Evolutionary conservation across 92 coral and sea anemone genomes (phyloP).

Genomic region (Metridium senile): DNA sequence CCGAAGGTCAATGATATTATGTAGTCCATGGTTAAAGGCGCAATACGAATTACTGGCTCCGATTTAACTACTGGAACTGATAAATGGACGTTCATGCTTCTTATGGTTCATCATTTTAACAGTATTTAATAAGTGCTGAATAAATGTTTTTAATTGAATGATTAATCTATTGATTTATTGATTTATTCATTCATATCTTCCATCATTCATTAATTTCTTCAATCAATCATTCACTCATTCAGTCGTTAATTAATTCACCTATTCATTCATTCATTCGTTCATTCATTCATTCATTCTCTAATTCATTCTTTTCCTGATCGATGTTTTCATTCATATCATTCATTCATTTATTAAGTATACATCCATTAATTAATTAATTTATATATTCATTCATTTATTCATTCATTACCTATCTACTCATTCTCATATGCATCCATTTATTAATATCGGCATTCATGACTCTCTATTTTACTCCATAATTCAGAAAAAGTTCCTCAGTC

Average conservation of each 20-base stretch:
- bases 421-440: background rate
- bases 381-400: background rate
- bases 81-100: no score
- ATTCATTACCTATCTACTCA: background rate
- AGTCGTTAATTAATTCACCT: background rate
- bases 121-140: no score
- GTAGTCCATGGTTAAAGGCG: no score
- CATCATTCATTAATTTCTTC: background rate
- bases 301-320: background rate
- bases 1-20: no score
- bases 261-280: background rate
- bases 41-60: no score
- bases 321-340: background rate
- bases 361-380: background rate
- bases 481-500: no score
- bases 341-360: background rate
- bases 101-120: no score
- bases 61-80: no score
- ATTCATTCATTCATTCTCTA: constrained; percentile 1
- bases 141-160: background rate
- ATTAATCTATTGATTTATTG: no score
- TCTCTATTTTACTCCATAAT: no score
- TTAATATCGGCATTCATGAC: no score
- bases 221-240: constrained; percentile 11
- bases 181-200: background rate